These are phyloP conservation scores for Podarcis cretensis DNA, from an alignment of 2,113 vertebrate species.

Conservation along the genomic window DNA sequence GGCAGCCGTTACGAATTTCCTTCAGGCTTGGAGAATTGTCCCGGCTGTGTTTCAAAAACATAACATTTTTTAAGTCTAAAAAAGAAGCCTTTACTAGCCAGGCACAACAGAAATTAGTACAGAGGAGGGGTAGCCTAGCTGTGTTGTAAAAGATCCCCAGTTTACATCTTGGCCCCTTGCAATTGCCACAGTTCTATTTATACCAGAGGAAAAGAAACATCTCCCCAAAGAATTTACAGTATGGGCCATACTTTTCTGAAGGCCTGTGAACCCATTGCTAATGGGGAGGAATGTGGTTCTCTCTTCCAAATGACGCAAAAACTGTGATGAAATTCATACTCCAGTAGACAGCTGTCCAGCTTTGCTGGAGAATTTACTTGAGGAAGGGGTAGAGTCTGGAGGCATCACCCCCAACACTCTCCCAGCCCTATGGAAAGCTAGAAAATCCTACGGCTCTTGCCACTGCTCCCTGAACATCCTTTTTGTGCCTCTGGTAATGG, in stretches of 20 bases:
- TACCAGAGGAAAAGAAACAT: slow-evolving; percentile 27
- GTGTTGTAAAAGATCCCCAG: slow-evolving; percentile 33
- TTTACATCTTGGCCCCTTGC: neutral
- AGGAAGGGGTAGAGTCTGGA: neutral
- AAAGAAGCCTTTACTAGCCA: slow-evolving; percentile 11
- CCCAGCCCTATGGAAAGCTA: neutral
- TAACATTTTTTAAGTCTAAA: too few species aligned
- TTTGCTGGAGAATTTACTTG: neutral
- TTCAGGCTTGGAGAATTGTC: slow-evolving; percentile 99
- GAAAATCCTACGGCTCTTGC: neutral
- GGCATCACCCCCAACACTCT: neutral
- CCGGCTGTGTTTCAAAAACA: slow-evolving; percentile 74
- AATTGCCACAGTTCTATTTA: slow-evolving; percentile 16
- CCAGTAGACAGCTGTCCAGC: slow-evolving; percentile 14
- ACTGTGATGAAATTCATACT: slow-evolving; percentile 56
- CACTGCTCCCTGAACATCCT: neutral
- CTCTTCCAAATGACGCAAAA: slow-evolving; percentile 41
- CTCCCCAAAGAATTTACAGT: neutral
- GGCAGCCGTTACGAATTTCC: slow-evolving; percentile 97
- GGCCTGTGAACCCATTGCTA: slow-evolving; percentile 19
- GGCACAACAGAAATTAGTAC: slow-evolving; percentile 11
- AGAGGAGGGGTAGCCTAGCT: neutral
- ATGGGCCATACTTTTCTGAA: neutral
- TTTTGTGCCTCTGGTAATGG: neutral
- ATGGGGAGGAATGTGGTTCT: slow-evolving; percentile 40